These are phyloP conservation scores for Lampropteryx suffumata DNA, from an alignment of 2,888 invertebrate genomes.

Conservation along the genomic window DNA sequence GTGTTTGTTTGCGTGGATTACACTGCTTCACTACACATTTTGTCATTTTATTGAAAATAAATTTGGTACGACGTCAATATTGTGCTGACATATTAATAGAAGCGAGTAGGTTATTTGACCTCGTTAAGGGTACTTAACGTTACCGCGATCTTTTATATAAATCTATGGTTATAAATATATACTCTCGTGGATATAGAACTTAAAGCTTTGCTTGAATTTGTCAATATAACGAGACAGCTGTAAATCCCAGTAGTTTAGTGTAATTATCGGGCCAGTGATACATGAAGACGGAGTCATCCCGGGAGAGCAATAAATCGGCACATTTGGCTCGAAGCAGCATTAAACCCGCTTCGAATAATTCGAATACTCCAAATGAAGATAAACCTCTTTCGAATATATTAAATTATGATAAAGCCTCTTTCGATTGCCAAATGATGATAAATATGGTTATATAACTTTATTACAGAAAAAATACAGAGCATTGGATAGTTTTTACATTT, in stretches of 20 bases:
- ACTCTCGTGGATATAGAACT: not conserved
- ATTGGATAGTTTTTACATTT: not conserved
- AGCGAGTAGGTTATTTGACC: no score
- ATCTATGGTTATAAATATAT: no score
- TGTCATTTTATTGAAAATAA: no score
- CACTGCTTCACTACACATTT: no score
- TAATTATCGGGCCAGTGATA: constrained; percentile 51
- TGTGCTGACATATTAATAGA: no score
- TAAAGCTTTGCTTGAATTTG: constrained; percentile 2
- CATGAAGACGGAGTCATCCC: constrained; percentile 48
- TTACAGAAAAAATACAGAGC: not conserved
- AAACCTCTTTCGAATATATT: constrained; percentile 17
- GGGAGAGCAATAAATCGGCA: constrained; percentile 42
- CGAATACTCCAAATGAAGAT: constrained; percentile 21
- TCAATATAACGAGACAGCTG: constrained; percentile 9
- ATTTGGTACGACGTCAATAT: no score
- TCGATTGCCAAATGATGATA: constrained; percentile 14
- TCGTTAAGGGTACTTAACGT: no score
- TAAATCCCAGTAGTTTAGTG: constrained; percentile 39
- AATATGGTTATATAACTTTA: constrained; percentile 13
- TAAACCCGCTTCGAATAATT: constrained; percentile 20
- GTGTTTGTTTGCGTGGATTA: no score
- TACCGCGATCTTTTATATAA: no score
- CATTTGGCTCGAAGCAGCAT: constrained; percentile 25
- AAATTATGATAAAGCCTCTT: constrained; percentile 9